Base-by-base conservation (phyloP, 2,888 invertebrate species). In the Cheilosia variabilis region DNA sequence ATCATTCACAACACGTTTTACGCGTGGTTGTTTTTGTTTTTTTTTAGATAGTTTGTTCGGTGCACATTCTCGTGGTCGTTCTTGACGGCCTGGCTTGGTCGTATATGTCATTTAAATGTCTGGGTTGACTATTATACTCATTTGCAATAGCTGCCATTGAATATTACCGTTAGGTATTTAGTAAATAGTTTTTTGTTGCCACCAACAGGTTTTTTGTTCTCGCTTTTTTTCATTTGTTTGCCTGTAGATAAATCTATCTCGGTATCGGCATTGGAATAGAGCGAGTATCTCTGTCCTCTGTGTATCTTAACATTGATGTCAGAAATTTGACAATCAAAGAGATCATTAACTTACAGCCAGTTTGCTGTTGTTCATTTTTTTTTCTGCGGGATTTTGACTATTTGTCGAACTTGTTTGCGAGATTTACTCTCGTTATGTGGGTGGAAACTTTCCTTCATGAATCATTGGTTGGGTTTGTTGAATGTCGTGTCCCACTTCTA, bases 31-130 rank as follows among this genome's bases (percentile, higher is more conserved):
- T 52, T 6, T 15, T 53, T 52, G 15, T 37, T 50, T 5, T 17
- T 73, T 65, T 31, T 19, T 37, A 50, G 22, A 62, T 41, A 71
- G 47, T 63, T 75, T 73, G 52, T 47, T 58, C n/a, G 58, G 58
- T 24, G 78, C 63, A 75, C 79, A 84, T 84, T 84, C 83, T 65
- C 73, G 65, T 68, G 24, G 57, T 27, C 17, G 60, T 84, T 84
- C 80, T 84, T 75, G 57, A 15, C 15, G 52, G 27, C 41, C 41
- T 19, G 31, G 60, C 13, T 13, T 68, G 31, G 63, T 27, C 53
- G 22, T 60, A 66, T 63, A 75, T 79, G 79, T 69, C 75, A 84
- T 75, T 84, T 79, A 84, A 83, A 83, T 78, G 79, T 79, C 83
- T 84, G 73, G 79, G 45, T 75, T 73, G 69, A 71, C 75, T 71